Conservation (phyloP, 2,888 invertebrate genomes). For the Phyto melanocephala region DNA sequence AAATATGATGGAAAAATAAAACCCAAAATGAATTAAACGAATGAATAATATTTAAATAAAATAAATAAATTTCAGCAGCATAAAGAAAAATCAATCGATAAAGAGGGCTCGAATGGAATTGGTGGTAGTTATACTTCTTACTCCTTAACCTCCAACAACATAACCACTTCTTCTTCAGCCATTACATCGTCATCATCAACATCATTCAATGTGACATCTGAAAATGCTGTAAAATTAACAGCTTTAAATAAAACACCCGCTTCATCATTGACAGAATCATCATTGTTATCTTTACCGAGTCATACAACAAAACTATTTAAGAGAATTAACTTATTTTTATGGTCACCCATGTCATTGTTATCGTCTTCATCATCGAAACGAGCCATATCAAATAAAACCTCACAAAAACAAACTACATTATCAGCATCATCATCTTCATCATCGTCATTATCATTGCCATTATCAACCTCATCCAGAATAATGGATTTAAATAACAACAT, state of each 20-base stretch:
- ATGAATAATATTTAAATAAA: not conserved
- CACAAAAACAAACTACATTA: not conserved
- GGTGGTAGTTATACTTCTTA: constrained; percentile 64
- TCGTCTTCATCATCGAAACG: constrained; percentile 65
- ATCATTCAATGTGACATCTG: constrained; percentile 2
- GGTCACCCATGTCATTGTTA: constrained; percentile 66
- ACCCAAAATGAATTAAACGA: not conserved
- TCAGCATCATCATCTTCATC: constrained; percentile 13
- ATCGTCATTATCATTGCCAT: constrained; percentile 18
- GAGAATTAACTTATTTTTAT: constrained; percentile 67
- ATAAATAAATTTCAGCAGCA: constrained; percentile 32
- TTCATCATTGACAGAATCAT: constrained; percentile 18
- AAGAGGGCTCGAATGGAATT: constrained; percentile 50
- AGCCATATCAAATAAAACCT: constrained; percentile 46
- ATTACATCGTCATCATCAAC: constrained; percentile 33
- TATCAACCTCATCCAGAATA: constrained; percentile 36
- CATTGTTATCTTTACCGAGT: constrained; percentile 43
- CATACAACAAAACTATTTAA: constrained; percentile 60
- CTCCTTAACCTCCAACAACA: constrained; percentile 46
- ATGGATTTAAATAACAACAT: constrained; percentile 59
- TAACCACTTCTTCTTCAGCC: constrained; percentile 19
- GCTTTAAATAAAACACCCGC: constrained; percentile 54
- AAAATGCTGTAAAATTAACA: constrained; percentile 46
- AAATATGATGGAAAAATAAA: not conserved
- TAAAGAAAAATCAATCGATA: constrained; percentile 56